Conservation (phyloP, 2,797 vertebrate genomes). For the Cryptoprocta ferox region DNA sequence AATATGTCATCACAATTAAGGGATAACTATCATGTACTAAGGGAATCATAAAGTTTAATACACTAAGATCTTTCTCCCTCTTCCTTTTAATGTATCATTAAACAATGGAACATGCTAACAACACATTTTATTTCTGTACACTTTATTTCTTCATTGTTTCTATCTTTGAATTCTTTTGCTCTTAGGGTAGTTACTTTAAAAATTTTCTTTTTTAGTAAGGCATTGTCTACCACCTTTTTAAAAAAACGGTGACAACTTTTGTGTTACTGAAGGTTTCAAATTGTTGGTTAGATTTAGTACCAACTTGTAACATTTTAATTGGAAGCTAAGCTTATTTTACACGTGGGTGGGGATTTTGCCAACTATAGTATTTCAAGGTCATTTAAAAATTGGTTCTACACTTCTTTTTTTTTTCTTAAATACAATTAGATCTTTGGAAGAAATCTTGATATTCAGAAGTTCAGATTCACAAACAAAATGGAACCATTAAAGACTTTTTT, state of each 20-base stretch:
- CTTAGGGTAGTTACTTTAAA: slow-evolving; percentile 40
- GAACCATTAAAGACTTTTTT: background rate
- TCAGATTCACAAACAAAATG: slow-evolving; percentile 8
- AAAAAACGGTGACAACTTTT: slow-evolving; percentile 75
- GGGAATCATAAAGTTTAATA: background rate
- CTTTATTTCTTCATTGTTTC: slow-evolving; percentile 58
- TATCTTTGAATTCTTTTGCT: slow-evolving; percentile 66
- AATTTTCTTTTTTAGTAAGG: slow-evolving; percentile 41
- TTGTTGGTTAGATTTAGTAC: slow-evolving; percentile 78
- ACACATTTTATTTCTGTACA: slow-evolving; percentile 31
- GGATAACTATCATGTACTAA: background rate
- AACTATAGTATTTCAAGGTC: slow-evolving; percentile 66
- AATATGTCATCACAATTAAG: background rate
- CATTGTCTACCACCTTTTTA: slow-evolving; percentile 79
- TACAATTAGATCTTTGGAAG: background rate
- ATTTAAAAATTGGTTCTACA: slow-evolving; percentile 57
- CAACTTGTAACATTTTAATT: slow-evolving; percentile 82
- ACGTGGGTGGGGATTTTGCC: slow-evolving; percentile 68
- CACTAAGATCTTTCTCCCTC: background rate
- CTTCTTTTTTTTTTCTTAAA: background rate
- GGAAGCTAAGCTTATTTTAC: slow-evolving; percentile 73
- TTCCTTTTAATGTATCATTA: background rate
- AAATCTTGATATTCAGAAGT: background rate
- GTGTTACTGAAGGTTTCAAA: slow-evolving; percentile 75
- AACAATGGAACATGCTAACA: background rate